These are phyloP conservation scores for Sceloporus tristichus DNA, from an alignment of 2,113 vertebrate genomes.

Conservation along the genomic window DNA sequence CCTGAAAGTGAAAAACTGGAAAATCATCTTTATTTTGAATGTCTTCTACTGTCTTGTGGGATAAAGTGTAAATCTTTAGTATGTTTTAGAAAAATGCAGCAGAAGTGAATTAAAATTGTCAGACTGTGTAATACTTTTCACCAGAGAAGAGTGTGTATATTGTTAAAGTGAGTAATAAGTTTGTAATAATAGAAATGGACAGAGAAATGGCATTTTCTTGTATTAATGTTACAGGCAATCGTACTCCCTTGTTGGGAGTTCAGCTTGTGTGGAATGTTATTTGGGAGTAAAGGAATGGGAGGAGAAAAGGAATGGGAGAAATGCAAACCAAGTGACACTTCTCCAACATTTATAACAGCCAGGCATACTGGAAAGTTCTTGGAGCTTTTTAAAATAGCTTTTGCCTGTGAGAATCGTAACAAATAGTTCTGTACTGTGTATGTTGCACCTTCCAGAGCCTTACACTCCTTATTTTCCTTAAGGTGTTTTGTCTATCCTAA, in stretches of 20 bases:
- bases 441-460: slow-evolving; percentile 52
- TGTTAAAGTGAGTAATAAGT: slow-evolving; percentile 45
- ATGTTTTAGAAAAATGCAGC: neutral
- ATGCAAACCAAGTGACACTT: slow-evolving; percentile 71
- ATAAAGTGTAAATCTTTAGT: neutral
- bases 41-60: neutral
- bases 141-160: slow-evolving; percentile 8
- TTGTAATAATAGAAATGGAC: slow-evolving; percentile 49
- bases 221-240: slow-evolving; percentile 53
- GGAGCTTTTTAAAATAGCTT: slow-evolving; percentile 63
- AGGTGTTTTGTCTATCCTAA: neutral
- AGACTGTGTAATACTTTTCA: slow-evolving; percentile 31
- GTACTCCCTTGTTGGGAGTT: slow-evolving; percentile 57
- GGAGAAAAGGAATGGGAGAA: slow-evolving; percentile 77
- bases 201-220: slow-evolving; percentile 45
- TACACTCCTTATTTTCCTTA: slow-evolving; percentile 34
- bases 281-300: slow-evolving; percentile 76
- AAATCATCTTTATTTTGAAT: neutral
- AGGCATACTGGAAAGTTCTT: slow-evolving; percentile 67
- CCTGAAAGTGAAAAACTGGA: neutral
- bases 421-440: neutral
- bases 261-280: slow-evolving; percentile 70
- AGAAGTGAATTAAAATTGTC: slow-evolving; percentile 29
- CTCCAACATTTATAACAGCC: slow-evolving; percentile 70
- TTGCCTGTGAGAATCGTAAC: slow-evolving; percentile 60